These are phyloP conservation scores for Nycticryphes semicollaris DNA, from an alignment of 2,113 vertebrate genomes.

Conservation along the genomic window DNA sequence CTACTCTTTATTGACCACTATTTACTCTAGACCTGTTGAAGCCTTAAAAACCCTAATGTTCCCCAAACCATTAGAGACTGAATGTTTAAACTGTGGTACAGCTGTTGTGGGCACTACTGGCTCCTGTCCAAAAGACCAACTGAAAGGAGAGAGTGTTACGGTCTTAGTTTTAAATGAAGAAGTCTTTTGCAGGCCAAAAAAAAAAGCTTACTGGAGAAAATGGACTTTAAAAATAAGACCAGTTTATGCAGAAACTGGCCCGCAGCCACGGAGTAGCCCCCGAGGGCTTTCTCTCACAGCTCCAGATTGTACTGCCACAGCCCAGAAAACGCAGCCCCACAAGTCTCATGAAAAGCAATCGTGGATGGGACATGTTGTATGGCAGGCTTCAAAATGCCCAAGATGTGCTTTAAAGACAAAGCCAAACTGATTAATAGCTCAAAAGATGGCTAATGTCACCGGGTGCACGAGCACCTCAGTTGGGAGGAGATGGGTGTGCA, in stretches of 20 bases:
- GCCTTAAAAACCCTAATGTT: constrained; percentile 71
- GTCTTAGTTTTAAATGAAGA: constrained; percentile 71
- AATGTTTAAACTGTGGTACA: constrained; percentile 74
- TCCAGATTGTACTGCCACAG: constrained; percentile 32
- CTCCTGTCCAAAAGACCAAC: constrained; percentile 48
- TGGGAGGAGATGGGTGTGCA: not conserved
- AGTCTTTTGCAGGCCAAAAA: constrained; percentile 69
- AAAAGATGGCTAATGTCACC: not conserved
- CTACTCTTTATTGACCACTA: constrained; percentile 58
- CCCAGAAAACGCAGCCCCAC: not conserved
- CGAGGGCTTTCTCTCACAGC: constrained; percentile 49
- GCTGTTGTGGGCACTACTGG: constrained; percentile 70
- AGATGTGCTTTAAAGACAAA: not conserved
- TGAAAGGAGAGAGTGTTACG: constrained; percentile 73
- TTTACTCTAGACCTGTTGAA: constrained; percentile 70
- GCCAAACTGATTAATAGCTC: not conserved
- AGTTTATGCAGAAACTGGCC: constrained; percentile 71
- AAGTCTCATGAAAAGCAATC: not conserved
- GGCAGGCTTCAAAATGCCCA: not conserved
- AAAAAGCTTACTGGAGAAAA: constrained; percentile 62
- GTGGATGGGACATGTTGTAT: not conserved
- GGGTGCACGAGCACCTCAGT: fast-evolving
- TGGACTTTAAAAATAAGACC: constrained; percentile 68
- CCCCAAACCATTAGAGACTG: constrained; percentile 59
- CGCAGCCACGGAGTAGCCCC: constrained; percentile 45